Base-by-base conservation (phyloP, 2,113 vertebrate species). In the Dipodomys stephensi region DNA sequence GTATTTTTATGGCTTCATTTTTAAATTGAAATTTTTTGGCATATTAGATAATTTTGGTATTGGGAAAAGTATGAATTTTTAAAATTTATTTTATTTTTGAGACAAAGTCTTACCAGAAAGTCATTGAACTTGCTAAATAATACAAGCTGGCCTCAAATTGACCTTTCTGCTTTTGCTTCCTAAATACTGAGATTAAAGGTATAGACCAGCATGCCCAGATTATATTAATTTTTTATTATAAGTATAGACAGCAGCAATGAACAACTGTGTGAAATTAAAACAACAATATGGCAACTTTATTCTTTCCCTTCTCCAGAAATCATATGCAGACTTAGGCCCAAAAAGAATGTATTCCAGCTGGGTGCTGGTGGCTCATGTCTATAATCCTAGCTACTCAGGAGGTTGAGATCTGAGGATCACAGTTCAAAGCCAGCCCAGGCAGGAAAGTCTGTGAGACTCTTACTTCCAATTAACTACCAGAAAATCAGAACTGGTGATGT, bases 1-100 rank as follows among this genome's bases (percentile, higher is more conserved):
- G 13, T 89, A 16, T 82, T 90, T 94, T 57, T 65, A 32, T 77
- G 77, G 18, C 28, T 92, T 91, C 19, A 57, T 53, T 90, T 93
- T 95, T 86, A 64, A 19, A 83, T 64, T 60, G 72, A 78, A 82
- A 91, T 68, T 32, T 22, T 90, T 96, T 71, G 32, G 35, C 69
- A 11, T 4, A n/a, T 80, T 94, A 91, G 83, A 74, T 67, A 39
- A 49, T 69, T 94, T 87, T 92, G 16, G 12, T 74, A 27, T 23
- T 23, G 62, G 62, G 62, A 23, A 57, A 16, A 16, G 53, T 23
- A 20, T 20, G 7, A 35, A 72, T 35, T 39, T 35, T 71, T 71
- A 11, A 32, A 8, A 23, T 64, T 32, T 18, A 32, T 78, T 53
- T 30, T 78, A 44, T 46, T 28, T 53, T 78, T 78, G 39, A 46